These are phyloP conservation scores for Chionis minor DNA, from an alignment of 2,113 vertebrate species.

Conservation along the genomic window DNA sequence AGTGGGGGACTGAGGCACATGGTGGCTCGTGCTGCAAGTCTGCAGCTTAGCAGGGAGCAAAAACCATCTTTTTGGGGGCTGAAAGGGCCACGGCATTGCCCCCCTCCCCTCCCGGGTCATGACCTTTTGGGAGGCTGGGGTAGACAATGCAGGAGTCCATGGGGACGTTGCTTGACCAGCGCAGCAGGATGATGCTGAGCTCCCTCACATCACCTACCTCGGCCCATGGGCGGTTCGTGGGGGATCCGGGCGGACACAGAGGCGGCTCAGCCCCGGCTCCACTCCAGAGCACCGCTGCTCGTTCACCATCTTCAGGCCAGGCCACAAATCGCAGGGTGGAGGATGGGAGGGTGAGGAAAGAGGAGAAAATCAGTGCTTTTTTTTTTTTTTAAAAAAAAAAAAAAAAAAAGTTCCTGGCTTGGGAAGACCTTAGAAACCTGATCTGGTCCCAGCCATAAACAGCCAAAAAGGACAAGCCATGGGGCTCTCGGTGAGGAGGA, in stretches of 20 bases:
- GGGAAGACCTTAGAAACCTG: not conserved
- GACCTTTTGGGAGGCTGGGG: not conserved
- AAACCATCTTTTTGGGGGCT: not conserved
- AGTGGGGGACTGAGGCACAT: not conserved
- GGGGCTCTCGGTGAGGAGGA: not conserved
- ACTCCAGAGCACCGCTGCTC: not conserved
- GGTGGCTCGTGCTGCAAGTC: not conserved
- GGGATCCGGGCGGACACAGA: not conserved
- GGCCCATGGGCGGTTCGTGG: accelerated
- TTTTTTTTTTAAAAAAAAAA: not conserved
- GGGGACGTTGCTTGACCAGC: accelerated
- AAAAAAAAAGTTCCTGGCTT: not conserved
- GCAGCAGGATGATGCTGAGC: not conserved
- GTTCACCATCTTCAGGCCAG: constrained; percentile 58
- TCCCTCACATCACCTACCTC: accelerated
- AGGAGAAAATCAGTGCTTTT: not conserved
- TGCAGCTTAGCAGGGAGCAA: not conserved
- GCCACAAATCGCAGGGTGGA: constrained; percentile 44
- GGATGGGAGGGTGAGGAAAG: constrained; percentile 7
- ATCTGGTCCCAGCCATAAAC: not conserved
- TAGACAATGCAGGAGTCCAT: not conserved
- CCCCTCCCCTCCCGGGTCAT: not conserved
- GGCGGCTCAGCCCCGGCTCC: not conserved
- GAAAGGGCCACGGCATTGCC: not conserved
- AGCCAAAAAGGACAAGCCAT: not conserved